These are phyloP conservation scores for Eretmocerus hayati DNA, from an alignment of 2,888 invertebrate species.

Conservation along the genomic window DNA sequence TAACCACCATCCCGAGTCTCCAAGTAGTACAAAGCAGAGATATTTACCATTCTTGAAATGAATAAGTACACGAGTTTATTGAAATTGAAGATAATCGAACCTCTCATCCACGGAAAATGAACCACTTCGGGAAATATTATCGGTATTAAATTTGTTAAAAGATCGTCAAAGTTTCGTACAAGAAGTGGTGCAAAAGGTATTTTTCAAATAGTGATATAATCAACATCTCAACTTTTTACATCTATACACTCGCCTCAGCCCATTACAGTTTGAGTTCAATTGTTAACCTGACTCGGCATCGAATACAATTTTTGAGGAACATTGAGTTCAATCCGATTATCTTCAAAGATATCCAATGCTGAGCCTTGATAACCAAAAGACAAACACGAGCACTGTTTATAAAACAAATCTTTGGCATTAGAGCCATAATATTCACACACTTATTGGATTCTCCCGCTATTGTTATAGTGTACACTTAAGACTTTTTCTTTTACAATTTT, in stretches of 20 bases:
- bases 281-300: conserved; percentile 13
- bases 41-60: no score
- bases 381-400: conserved; percentile 18
- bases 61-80: no score
- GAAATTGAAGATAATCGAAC: conserved; percentile 18
- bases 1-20: no score
- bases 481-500: conserved; percentile 14
- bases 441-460: conserved; percentile 11
- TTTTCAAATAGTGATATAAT: conserved; percentile 22
- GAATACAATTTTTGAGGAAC: conserved; percentile 1
- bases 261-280: conserved; percentile 12
- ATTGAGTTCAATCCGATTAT: no score
- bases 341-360: no score
- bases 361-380: conserved; percentile 16
- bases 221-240: conserved; percentile 23
- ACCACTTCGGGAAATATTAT: conserved; percentile 20
- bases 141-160: conserved; percentile 22
- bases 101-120: conserved; percentile 17
- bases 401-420: conserved; percentile 11
- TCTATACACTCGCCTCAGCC: conserved; percentile 21
- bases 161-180: conserved; percentile 23
- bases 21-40: no score
- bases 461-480: conserved; percentile 19
- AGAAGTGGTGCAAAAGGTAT: conserved; percentile 24
- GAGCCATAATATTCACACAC: conserved; percentile 14